A percentile compares a stretch with the other conserved stretches of the same genome.
These are phyloP conservation scores for Sepiola atlantica DNA, from an alignment of 2,888 invertebrate genomes.

Conservation along the genomic window DNA sequence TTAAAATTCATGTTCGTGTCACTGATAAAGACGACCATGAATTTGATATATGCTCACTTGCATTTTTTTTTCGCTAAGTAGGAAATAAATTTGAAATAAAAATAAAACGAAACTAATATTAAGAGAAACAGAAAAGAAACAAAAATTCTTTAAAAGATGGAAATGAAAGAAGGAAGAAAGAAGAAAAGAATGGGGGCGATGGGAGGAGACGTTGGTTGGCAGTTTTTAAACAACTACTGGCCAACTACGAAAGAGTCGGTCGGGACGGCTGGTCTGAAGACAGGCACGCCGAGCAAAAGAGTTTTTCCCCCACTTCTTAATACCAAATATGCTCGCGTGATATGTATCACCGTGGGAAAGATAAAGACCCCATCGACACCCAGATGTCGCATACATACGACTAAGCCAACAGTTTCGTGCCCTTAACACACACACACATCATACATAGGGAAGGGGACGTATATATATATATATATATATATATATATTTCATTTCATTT, in stretches of 20 bases:
- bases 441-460: neutral
- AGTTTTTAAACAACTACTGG: neutral
- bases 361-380: neutral
- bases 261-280: neutral
- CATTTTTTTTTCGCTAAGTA: neutral
- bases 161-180: neutral
- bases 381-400: neutral
- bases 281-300: neutral
- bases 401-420: neutral
- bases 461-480: neutral
- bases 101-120: too few relatives aligned
- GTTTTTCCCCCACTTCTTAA: neutral
- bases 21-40: neutral
- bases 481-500: too few relatives aligned
- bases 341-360: constrained; percentile 12
- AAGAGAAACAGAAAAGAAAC: too few relatives aligned
- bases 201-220: neutral
- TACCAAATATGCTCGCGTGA: neutral
- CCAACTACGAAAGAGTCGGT: neutral
- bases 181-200: neutral
- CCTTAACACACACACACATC: neutral
- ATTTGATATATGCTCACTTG: neutral
- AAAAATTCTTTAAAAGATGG: too few relatives aligned
- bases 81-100: too few relatives aligned
- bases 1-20: too few relatives aligned